These are phyloP conservation scores for Drymodes brunneopygia DNA, from an alignment of 2,113 vertebrate genomes.

Conservation along the genomic window DNA sequence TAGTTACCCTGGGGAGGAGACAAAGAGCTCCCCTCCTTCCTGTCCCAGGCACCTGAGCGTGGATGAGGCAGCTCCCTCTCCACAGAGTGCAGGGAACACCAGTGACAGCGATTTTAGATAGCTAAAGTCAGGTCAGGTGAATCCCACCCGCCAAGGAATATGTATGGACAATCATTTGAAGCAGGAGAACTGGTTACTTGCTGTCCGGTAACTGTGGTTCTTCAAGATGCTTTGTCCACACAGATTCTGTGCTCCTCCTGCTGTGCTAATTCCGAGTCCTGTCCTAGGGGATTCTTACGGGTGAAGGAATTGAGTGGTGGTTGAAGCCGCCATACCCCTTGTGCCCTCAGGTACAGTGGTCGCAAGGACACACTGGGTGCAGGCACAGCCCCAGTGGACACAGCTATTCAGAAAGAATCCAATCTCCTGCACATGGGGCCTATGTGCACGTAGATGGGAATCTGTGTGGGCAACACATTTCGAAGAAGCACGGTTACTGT, in stretches of 20 bases:
- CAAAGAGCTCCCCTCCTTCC: background rate
- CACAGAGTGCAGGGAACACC: background rate
- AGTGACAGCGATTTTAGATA: conserved; percentile 1
- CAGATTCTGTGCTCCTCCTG: conserved; percentile 56
- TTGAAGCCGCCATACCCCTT: conserved; percentile 69
- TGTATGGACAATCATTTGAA: conserved; percentile 69
- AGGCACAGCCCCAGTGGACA: conserved; percentile 69
- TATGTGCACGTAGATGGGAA: conserved; percentile 69
- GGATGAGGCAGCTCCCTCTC: background rate
- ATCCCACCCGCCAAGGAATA: conserved; percentile 57
- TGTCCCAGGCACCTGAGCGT: background rate
- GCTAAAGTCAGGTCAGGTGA: conserved; percentile 51
- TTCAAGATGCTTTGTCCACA: conserved; percentile 69
- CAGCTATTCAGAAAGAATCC: conserved; percentile 70
- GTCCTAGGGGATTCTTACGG: conserved; percentile 46
- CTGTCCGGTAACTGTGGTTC: conserved; percentile 53
- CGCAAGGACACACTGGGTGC: conserved; percentile 69
- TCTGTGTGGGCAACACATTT: conserved; percentile 70
- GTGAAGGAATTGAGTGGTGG: conserved; percentile 63
- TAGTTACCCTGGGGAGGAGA: background rate
- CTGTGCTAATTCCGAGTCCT: conserved; percentile 43
- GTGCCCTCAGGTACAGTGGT: conserved; percentile 70
- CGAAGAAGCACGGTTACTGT: conserved; percentile 70
- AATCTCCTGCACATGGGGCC: conserved; percentile 66
- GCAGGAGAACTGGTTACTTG: conserved; percentile 56